Evolutionary conservation across 2,797 vertebrate species (phyloP), one percentile per base, ranked within the genome.

Genomic region (Lerista edwardsae): DNA sequence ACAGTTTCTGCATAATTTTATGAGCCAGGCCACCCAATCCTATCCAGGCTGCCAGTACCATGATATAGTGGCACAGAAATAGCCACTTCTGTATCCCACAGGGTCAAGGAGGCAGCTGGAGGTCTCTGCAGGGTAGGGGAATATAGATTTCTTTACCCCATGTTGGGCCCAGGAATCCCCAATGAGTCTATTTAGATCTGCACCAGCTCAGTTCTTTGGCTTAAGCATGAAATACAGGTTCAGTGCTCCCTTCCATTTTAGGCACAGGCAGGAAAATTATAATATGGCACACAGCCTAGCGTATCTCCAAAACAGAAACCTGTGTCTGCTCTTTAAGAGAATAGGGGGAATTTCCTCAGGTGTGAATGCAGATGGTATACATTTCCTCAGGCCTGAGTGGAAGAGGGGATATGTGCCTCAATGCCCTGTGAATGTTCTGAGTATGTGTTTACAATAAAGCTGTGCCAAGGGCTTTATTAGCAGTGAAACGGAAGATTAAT

Each of bases 291-390:
- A 34, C 57, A 39, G 34, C 57, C 31, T 67, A 10, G 27, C 27
- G 47, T 34, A 47, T 71, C 19, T 71, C 19, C 39, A 64, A 19
- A 55, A 31, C 41, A 39, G 47, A 57, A 62, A 72, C 36, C 3
- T 3, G 2, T 4, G n/a, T 23, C 25, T 55, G n/a, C 31, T 69
- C 29, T 51, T 39, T 74, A 75, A 29, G 51, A 68, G 71, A 27
- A 79, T 10, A 75, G 61, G 25, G 69, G 36, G 62, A 62, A 83
- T 79, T 85, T 39, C 73, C 55, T 67, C 72, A 75, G 39, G 55
- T 59, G 73, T 29, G 36, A 31, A 61, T 21, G 10, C 51, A 81
- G 79, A 81, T 69, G 55, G 73, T 76, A 81, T 65, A 39, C 10
- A 78, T 55, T 87, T 87, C 81, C 36, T 27, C 39, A 17, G 73